These are phyloP conservation scores for Chiridota heheva DNA, from an alignment of 35 echinoderm and acorn worm species.

Conservation along the genomic window DNA sequence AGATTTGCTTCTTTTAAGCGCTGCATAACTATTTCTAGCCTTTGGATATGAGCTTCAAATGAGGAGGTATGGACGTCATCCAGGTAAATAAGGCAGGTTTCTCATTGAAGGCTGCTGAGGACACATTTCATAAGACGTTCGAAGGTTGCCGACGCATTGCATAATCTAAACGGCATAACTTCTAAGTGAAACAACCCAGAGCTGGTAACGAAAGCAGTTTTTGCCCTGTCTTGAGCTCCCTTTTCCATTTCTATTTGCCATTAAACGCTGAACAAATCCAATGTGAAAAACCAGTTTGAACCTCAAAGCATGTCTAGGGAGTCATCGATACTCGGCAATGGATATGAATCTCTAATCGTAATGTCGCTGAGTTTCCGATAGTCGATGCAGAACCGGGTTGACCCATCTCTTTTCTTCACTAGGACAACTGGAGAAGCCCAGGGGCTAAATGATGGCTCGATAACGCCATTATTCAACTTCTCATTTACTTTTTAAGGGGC, in stretches of 20 bases:
- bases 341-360: slow-evolving; percentile 28
- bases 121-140: slow-evolving; percentile 25
- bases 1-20: slow-evolving; percentile 16
- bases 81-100: slow-evolving; percentile 29
- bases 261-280: slow-evolving; percentile 36
- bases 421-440: slow-evolving; percentile 54
- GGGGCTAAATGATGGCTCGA: slow-evolving; percentile 17
- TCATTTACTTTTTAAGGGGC: too few species aligned
- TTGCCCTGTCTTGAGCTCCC: not conserved
- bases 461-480: not conserved
- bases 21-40: slow-evolving; percentile 40
- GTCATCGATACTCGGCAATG: slow-evolving; percentile 24
- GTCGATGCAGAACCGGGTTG: slow-evolving; percentile 19
- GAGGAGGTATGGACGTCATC: slow-evolving; percentile 37
- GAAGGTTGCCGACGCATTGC: slow-evolving; percentile 20
- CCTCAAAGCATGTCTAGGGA: not conserved
- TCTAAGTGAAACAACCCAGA: slow-evolving; percentile 45
- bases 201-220: slow-evolving; percentile 37
- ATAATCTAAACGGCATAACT: slow-evolving; percentile 58
- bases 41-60: slow-evolving; percentile 19
- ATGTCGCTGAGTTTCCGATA: slow-evolving; percentile 15
- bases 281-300: slow-evolving; percentile 1
- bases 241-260: slow-evolving; percentile 47
- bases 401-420: slow-evolving; percentile 47
- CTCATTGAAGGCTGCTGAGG: slow-evolving; percentile 13